phyloP scores from a whole-genome alignment of 2,797 vertebrate genomes.

The Diplodus puntazzo region DNA sequence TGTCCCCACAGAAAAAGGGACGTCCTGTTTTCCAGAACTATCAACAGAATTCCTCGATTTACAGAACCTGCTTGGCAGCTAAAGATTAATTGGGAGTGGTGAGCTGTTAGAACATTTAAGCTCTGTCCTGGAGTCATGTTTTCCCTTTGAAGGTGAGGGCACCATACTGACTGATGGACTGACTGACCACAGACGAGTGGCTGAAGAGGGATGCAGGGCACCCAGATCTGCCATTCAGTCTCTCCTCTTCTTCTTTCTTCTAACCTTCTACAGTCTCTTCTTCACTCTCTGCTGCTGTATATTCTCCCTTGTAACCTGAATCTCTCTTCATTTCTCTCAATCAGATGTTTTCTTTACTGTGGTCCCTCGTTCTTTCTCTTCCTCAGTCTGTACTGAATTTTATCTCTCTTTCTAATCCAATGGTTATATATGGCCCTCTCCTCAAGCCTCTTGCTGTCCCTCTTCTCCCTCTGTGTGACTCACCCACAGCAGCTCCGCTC shows the following conservation, averaged over 20 bases:
- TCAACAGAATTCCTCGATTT: not conserved
- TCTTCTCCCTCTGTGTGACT: not conserved
- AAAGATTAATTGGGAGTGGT: slow-evolving; percentile 12
- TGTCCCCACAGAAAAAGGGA: not conserved
- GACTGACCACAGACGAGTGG: slow-evolving; percentile 1
- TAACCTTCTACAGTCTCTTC: not conserved
- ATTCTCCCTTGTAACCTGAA: not conserved
- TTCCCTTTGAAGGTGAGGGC: slow-evolving; percentile 45
- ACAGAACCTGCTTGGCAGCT: not conserved
- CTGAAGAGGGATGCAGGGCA: not conserved
- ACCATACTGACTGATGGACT: slow-evolving; percentile 3
- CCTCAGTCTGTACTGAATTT: not conserved
- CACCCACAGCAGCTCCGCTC: slow-evolving; percentile 22
- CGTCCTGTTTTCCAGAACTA: not conserved
- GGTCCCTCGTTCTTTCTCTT: not conserved
- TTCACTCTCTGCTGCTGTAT: not conserved
- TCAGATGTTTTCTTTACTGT: not conserved
- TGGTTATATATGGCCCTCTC: not conserved
- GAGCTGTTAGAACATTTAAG: slow-evolving; percentile 17
- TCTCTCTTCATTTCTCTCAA: not conserved
- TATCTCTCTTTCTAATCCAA: not conserved
- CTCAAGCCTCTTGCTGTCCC: not conserved
- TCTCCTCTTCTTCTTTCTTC: not conserved
- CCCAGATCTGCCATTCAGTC: not conserved
- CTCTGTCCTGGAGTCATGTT: slow-evolving; percentile 33